Base-by-base conservation (phyloP, 2,113 vertebrate species). In the Entelurus aequoreus region DNA sequence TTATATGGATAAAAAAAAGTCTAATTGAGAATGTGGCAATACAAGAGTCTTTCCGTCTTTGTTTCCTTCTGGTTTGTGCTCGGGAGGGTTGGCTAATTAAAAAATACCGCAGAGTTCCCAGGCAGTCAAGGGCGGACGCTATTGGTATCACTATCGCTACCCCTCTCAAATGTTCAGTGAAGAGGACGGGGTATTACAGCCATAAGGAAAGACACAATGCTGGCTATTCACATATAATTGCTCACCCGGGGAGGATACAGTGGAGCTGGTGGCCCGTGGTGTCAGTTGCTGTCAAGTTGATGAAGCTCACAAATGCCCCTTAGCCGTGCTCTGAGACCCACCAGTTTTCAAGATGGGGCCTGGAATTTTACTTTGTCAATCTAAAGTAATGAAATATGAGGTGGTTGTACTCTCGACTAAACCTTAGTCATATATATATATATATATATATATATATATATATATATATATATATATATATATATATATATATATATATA, bases 231-330 rank as follows among this genome's bases (percentile, higher is more conserved):
- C 80, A 81, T 74, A 78, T 89, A 90, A 90, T 90, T 90, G 87
- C 87, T 84, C 87, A 86, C 85, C 85, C 84, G 82, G 86, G 88
- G 87, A 89, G 85, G 81, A 80, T 62, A 72, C 75, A 77, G 64
- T 57, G 82, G 82, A 72, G 74, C 84, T 80, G 80, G 86, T 82
- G 78, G 86, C 80, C 76, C 72, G 65, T 76, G 72, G 82, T 88
- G 88, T 87, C 89, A 85, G 62, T 75, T 86, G 73, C 83, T 83
- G 89, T 88, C 88, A 85, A 78, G 63, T 87, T 87, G 85, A 90
- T 89, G 86, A 89, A 87, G 83, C 76, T 85, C 76, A 77, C 61
- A 55, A 35, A 58, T 77, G 78, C 66, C 76, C 77, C 53, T 64
- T 19, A 11, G 77, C 69, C 74, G 61, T 72, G 80, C 73, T 71